Conservation (phyloP, 2,797 vertebrate genomes). For the Podargus strigoides region DNA sequence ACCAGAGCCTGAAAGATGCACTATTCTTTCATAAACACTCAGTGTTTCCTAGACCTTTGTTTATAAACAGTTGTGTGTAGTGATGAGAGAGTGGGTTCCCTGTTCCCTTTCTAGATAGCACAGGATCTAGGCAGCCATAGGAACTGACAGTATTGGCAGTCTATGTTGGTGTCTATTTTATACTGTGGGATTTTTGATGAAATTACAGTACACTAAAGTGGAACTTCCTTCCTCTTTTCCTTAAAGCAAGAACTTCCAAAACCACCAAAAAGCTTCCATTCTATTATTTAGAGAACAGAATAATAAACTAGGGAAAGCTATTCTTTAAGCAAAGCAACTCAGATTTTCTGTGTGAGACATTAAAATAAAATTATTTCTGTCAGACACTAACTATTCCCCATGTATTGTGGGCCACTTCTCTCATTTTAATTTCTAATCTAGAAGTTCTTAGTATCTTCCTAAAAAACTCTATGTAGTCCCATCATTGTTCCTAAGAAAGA, state of each 20-base stretch:
- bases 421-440: background rate
- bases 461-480: background rate
- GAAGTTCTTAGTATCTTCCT: background rate
- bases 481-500: background rate
- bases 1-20: background rate
- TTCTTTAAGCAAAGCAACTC: background rate
- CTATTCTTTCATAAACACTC: background rate
- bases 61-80: background rate
- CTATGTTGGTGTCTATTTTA: background rate
- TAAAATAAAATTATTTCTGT: background rate
- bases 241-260: background rate
- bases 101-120: background rate
- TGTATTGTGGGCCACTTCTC: background rate
- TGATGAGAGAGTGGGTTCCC: fast-evolving
- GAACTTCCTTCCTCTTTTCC: background rate
- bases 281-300: background rate
- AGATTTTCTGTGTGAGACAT: background rate
- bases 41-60: background rate
- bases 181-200: background rate
- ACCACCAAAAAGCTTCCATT: background rate
- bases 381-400: background rate
- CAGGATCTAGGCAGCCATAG: background rate
- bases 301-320: background rate
- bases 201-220: background rate
- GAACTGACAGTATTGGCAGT: background rate